These are phyloP conservation scores for Heteronetta atricapilla DNA, from an alignment of 2,113 vertebrate genomes.

Conservation along the genomic window DNA sequence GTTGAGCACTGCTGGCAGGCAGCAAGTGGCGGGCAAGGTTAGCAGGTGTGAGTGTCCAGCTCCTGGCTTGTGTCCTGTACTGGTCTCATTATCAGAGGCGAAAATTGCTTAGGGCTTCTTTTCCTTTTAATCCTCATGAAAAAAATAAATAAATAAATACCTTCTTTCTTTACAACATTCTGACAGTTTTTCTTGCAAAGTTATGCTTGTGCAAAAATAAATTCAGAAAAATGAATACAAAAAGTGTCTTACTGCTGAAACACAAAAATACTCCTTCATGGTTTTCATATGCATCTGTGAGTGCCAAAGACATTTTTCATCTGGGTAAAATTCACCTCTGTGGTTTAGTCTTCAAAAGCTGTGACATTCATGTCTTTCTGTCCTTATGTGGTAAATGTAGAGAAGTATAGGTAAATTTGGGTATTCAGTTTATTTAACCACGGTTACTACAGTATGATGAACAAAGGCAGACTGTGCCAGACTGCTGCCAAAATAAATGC, in stretches of 20 bases:
- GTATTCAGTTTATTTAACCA: not conserved
- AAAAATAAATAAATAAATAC: too few species aligned
- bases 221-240: not conserved
- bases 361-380: not conserved
- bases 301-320: not conserved
- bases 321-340: not conserved
- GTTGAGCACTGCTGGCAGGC: not conserved
- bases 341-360: not conserved
- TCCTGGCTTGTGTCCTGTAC: not conserved
- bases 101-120: not conserved
- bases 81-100: not conserved
- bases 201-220: fast-evolving
- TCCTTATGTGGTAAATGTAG: not conserved
- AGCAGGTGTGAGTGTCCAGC: not conserved
- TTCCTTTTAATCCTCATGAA: not conserved
- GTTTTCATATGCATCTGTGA: not conserved
- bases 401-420: not conserved
- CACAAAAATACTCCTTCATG: not conserved
- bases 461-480: not conserved
- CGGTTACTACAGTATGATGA: not conserved
- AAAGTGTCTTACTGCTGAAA: not conserved
- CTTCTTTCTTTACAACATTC: not conserved
- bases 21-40: not conserved
- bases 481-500: not conserved
- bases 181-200: not conserved